phyloP scores from a whole-genome alignment of 2,888 invertebrate genomes.

The Trypoxylon attenuatum region DNA sequence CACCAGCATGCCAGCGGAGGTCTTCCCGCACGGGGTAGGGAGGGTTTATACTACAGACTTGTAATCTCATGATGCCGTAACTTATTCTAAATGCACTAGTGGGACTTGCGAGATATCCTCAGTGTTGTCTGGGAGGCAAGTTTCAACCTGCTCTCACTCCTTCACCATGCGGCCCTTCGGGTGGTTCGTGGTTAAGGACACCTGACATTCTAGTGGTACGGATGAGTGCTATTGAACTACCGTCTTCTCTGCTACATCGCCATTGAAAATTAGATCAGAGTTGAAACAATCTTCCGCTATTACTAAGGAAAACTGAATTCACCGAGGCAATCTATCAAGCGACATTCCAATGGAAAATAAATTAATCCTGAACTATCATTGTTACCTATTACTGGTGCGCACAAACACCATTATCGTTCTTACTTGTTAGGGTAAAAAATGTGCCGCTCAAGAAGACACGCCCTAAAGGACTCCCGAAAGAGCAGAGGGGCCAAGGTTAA shows the following conservation, averaged over 20 bases:
- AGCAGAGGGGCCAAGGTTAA: constrained; percentile 29
- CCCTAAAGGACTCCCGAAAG: constrained; percentile 43
- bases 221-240: constrained; percentile 34
- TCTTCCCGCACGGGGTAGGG: constrained; percentile 56
- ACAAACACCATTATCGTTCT: constrained; percentile 5
- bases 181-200: constrained; percentile 57
- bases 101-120: constrained; percentile 68
- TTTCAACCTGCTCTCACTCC: constrained; percentile 62
- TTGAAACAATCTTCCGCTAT: background rate
- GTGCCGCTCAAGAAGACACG: constrained; percentile 18
- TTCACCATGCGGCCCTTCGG: constrained; percentile 43
- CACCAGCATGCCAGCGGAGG: constrained; percentile 47
- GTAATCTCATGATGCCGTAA: constrained; percentile 73
- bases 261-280: constrained; percentile 14
- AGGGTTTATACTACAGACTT: constrained; percentile 71
- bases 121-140: constrained; percentile 64
- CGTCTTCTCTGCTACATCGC: constrained; percentile 26
- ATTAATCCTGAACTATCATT: background rate
- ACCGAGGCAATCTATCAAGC: background rate
- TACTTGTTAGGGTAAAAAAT: no score
- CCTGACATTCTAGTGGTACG: constrained; percentile 54
- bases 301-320: background rate
- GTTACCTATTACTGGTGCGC: no score
- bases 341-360: background rate
- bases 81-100: constrained; percentile 73